Conservation (phyloP, 2,113 vertebrate species). For the Mustelus asterias region DNA sequence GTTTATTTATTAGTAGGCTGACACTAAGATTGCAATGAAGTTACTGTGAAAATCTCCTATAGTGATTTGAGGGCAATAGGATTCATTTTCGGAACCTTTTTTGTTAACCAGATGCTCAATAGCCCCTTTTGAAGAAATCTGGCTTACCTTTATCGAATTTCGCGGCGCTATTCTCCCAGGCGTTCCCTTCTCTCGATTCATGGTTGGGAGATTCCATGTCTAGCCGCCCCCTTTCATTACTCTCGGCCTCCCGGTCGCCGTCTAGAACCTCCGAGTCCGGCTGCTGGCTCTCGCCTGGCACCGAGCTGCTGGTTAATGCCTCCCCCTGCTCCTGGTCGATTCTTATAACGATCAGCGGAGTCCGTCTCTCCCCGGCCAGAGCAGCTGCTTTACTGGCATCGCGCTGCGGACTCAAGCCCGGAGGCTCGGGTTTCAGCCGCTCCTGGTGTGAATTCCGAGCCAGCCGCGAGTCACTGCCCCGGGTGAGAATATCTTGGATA, state of each 20-base stretch:
- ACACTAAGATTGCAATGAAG: no score
- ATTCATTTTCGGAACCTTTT: background rate
- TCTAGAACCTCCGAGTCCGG: no score
- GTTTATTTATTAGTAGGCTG: no score
- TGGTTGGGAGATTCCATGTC: background rate
- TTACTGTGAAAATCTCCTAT: no score
- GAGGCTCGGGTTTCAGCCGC: background rate
- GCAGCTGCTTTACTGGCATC: conserved; percentile 19
- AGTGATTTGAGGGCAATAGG: no score
- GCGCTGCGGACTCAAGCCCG: background rate
- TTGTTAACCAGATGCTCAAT: background rate
- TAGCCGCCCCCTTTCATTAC: background rate
- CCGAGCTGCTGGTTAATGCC: background rate
- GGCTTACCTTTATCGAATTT: background rate
- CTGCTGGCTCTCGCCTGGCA: background rate
- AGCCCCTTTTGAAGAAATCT: background rate
- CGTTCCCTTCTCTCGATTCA: background rate
- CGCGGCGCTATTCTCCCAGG: background rate
- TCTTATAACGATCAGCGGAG: conserved; percentile 34
- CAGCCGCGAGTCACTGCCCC: conserved; percentile 42
- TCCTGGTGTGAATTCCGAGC: conserved; percentile 30
- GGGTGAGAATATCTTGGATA: conserved; percentile 62
- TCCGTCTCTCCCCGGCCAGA: conserved; percentile 29
- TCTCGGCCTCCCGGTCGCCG: background rate
- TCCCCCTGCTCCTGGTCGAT: conserved; percentile 39